Evolutionary conservation across 2,797 vertebrate species (phyloP).

Genomic region (Acipenser oxyrinchus): DNA sequence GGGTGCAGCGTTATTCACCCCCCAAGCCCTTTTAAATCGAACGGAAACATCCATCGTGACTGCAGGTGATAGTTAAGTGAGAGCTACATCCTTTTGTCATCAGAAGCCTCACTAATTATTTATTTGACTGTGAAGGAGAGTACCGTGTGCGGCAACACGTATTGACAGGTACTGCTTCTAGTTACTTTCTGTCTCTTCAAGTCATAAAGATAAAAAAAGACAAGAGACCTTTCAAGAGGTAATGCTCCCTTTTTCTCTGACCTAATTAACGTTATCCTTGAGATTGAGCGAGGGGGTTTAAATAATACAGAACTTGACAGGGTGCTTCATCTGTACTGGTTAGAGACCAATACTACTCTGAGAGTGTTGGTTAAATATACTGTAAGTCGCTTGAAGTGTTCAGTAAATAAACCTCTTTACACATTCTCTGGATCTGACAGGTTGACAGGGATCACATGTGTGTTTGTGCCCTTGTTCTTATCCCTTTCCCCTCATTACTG

Average conservation of each 20-base stretch:
- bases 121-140: slow-evolving; percentile 1
- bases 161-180: slow-evolving; percentile 10
- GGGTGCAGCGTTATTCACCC: background rate
- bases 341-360: no score
- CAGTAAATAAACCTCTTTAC: no score
- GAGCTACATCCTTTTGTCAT: slow-evolving; percentile 11
- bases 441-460: background rate
- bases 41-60: background rate
- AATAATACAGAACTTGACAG: no score
- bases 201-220: slow-evolving; percentile 9
- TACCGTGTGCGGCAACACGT: background rate
- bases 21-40: background rate
- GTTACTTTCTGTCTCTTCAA: slow-evolving; percentile 15
- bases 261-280: slow-evolving; percentile 9
- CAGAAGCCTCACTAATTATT: slow-evolving; percentile 11
- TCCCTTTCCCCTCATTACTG: slow-evolving; percentile 27
- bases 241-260: background rate
- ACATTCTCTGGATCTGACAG: no score
- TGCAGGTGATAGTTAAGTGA: background rate
- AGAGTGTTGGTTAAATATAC: no score
- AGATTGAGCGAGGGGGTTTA: no score
- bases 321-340: no score
- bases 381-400: no score
- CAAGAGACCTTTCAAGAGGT: slow-evolving; percentile 9
- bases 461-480: slow-evolving; percentile 15